Evolutionary conservation across 2,888 invertebrate genomes (phyloP).

Genomic region (Pecten maximus): DNA sequence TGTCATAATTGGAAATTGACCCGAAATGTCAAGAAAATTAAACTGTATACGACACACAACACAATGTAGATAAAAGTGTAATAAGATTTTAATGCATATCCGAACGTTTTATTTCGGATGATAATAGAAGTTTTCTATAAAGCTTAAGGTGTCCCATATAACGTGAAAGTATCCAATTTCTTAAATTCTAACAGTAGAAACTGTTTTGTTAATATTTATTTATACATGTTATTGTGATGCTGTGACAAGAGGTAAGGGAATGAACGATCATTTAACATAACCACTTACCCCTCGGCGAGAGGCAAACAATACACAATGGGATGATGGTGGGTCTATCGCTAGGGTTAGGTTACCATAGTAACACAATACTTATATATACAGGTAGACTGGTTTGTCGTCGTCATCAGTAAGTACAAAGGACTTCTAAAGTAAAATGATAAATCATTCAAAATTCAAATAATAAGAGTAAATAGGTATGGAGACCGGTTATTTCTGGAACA

Average conservation of each 20-base stretch:
- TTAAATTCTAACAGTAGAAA: neutral
- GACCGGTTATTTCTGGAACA: too few species aligned
- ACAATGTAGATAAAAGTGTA: neutral
- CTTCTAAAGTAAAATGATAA: neutral
- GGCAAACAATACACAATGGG: neutral
- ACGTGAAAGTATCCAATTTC: neutral
- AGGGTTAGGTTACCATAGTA: neutral
- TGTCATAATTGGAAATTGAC: conserved; percentile 25
- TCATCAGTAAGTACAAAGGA: neutral
- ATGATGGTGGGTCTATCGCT: neutral
- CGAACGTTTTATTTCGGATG: neutral
- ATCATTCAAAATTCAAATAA: too few species aligned
- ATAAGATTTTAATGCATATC: conserved; percentile 21
- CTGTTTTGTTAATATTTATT: conserved; percentile 23
- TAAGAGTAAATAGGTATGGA: too few species aligned
- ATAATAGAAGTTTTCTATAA: neutral
- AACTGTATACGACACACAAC: neutral
- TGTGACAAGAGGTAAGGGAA: neutral
- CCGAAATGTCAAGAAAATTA: neutral
- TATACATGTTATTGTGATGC: neutral
- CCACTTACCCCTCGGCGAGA: conserved; percentile 4
- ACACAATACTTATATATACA: neutral
- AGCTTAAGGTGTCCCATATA: neutral
- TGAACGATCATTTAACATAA: neutral
- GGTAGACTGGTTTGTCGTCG: neutral